Base-by-base conservation (phyloP, 1,140 invertebrate genomes). In the Heliconius eleuchia region DNA sequence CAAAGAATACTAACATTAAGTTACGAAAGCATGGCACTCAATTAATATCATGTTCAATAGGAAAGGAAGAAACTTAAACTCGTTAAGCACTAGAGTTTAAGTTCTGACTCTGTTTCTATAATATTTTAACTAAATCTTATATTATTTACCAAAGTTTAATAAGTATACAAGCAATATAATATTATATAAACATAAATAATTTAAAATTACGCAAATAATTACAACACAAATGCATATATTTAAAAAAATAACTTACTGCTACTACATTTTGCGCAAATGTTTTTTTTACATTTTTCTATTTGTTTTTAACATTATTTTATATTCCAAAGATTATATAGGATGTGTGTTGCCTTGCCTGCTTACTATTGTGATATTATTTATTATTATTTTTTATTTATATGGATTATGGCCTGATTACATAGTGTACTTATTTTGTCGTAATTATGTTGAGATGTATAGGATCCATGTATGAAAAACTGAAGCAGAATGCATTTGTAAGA, bases 321-420 rank as follows among this genome's bases (percentile, higher is more conserved):
- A 72, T 71, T 82, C 81, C 81, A 82, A 82, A 80, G 81, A 82
- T 77, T 80, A 60, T 71, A 30, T 66, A 30, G 71, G 37, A 30
- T 70, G 39, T 16, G 42, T 16, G 42, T 46, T 27, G 42, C 37
- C 39, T 71, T 66, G 60, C 60, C 60, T 27, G 27, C 27, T 27
- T 30, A 66, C 46, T 71, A 77, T 77, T 82, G 81, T 82, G 81
- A 82, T 82, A 82, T 82, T 80, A 80, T 79, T 79, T 79, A 8
- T 57, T 23, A 23, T 57, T 30, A 11, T 60, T 66, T 66, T 66
- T 66, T 11, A 66, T 66, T 66, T 66, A 66, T 66, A 30, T 46
- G 42, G 13, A 46, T 46, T 46, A 46, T 27, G 23, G 60, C 60
- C 60, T 66, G 23, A 66, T 66, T 30, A 66, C 4, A 66, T 66